A percentile compares a stretch with the other conserved stretches of the same genome.
Conservation (phyloP, 2,797 vertebrate species). For the Heteromormyrus szaboi region DNA sequence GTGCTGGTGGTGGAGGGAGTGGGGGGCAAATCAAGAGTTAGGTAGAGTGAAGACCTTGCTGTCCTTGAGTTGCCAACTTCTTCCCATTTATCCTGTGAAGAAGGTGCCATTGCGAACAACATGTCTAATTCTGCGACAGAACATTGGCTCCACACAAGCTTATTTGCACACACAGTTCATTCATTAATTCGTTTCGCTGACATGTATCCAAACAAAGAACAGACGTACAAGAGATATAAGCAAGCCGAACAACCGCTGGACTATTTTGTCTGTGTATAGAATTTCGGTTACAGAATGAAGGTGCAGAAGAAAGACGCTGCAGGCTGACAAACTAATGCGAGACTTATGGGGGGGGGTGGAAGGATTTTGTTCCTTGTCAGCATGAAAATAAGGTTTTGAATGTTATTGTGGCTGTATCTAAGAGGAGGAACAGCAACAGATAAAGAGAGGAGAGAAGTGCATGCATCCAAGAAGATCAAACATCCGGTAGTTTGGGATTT, state of each 20-base stretch:
- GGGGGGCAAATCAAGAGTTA: not conserved
- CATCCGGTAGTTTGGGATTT: not conserved
- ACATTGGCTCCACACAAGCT: not conserved
- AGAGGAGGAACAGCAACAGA: not conserved
- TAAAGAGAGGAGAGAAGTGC: not conserved
- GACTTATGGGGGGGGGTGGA: not conserved
- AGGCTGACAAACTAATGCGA: not conserved
- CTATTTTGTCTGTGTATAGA: not conserved
- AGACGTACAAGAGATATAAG: not conserved
- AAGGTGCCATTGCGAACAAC: not conserved
- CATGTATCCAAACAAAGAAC: not conserved
- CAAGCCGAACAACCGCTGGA: not conserved
- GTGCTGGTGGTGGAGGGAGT: not conserved
- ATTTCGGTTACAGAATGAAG: not conserved
- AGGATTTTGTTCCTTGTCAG: not conserved
- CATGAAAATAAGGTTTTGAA: not conserved
- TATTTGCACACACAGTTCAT: not conserved
- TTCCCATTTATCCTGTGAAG: not conserved
- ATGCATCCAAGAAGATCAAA: not conserved
- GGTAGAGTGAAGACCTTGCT: not conserved
- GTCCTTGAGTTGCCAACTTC: not conserved
- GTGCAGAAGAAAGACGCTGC: not conserved
- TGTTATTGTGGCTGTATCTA: not conserved
- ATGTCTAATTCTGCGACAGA: not conserved
- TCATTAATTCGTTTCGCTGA: not conserved